Evolutionary conservation across 2,113 vertebrate species (phyloP).

Genomic region (Gymnobelideus leadbeateri): DNA sequence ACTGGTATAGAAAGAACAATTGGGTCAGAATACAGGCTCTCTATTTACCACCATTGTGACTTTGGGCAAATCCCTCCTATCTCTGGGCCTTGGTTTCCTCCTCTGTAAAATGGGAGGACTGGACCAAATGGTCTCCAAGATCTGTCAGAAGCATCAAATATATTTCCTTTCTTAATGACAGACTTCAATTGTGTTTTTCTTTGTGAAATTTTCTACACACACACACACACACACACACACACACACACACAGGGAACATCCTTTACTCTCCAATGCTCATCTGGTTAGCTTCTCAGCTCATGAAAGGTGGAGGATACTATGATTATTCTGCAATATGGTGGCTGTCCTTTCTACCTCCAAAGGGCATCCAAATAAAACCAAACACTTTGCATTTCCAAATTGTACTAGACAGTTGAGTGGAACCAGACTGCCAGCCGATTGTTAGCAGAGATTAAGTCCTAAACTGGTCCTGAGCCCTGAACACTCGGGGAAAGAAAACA

Average conservation of each 20-base stretch:
- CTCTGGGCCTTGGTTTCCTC: not conserved
- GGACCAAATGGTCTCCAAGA: no score
- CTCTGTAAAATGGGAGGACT: not conserved
- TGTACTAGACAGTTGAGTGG: slow-evolving; percentile 42
- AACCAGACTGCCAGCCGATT: slow-evolving; percentile 32
- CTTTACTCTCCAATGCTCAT: not conserved
- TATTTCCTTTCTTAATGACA: slow-evolving; percentile 1
- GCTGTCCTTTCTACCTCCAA: not conserved
- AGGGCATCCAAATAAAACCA: not conserved
- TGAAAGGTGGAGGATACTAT: not conserved
- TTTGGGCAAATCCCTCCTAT: not conserved
- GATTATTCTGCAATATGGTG: not conserved
- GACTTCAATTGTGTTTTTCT: slow-evolving; percentile 18
- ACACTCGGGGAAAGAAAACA: slow-evolving; percentile 17
- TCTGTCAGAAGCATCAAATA: not conserved
- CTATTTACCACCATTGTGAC: not conserved
- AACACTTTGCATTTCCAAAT: slow-evolving; percentile 18
- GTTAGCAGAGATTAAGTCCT: slow-evolving; percentile 41
- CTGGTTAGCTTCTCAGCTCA: not conserved
- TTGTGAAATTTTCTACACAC: slow-evolving; percentile 32
- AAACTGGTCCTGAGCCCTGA: slow-evolving; percentile 36
- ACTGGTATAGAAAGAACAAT: not conserved
- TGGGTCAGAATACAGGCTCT: not conserved
- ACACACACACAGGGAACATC: not conserved
- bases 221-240: not conserved